Evolutionary conservation across 1,140 invertebrate species (phyloP).

Genomic region (Pachyrhynchus sulphureomaculatus): DNA sequence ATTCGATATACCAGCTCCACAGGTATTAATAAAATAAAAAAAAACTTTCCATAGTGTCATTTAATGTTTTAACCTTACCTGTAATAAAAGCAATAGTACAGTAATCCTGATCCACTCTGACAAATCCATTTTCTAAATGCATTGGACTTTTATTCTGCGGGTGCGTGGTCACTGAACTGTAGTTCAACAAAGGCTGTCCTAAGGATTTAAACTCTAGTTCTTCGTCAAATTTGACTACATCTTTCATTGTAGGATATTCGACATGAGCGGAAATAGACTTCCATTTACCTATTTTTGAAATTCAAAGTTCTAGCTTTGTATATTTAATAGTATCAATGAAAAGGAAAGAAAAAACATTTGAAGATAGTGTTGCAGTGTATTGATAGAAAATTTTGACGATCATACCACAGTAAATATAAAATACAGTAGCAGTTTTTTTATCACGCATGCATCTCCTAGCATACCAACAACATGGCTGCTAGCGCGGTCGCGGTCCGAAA

Average conservation of each 20-base stretch:
- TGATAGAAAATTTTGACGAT: too few relatives aligned
- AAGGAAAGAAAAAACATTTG: background rate
- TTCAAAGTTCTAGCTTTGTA: background rate
- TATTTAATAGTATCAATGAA: background rate
- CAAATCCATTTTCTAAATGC: constrained; percentile 67
- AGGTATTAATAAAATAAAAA: too few relatives aligned
- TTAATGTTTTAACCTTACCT: too few relatives aligned
- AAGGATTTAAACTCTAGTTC: constrained; percentile 60
- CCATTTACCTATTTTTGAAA: constrained; percentile 63
- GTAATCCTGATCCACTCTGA: constrained; percentile 61
- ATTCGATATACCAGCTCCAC: too few relatives aligned
- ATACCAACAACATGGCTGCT: too few relatives aligned
- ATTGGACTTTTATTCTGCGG: constrained; percentile 59
- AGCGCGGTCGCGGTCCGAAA: too few relatives aligned
- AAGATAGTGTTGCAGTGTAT: background rate
- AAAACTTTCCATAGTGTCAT: too few relatives aligned
- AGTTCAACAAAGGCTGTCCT: constrained; percentile 67
- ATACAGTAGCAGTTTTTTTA: too few relatives aligned
- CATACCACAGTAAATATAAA: too few relatives aligned
- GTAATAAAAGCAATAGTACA: constrained; percentile 58
- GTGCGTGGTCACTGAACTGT: constrained; percentile 58
- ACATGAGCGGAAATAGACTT: constrained; percentile 56
- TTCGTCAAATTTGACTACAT: constrained; percentile 61
- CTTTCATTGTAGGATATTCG: constrained; percentile 60
- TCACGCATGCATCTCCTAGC: too few relatives aligned